These are phyloP conservation scores for Cryptus armator DNA, from an alignment of 2,888 invertebrate genomes.

Conservation along the genomic window DNA sequence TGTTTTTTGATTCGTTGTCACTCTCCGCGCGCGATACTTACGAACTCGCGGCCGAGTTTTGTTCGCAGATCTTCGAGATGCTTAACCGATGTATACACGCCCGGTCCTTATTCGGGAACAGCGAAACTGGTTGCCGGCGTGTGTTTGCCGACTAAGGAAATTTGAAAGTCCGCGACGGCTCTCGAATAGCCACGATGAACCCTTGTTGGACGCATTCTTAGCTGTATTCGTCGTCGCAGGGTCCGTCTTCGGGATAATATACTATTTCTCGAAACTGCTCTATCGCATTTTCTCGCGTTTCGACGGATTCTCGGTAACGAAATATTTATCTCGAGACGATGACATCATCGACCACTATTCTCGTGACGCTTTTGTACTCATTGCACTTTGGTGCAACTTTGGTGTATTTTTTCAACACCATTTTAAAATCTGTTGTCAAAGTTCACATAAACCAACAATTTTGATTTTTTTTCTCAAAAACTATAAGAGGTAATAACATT, in stretches of 20 bases:
- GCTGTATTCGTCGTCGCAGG: constrained; percentile 30
- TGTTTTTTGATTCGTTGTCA: constrained; percentile 41
- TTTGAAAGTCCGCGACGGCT: constrained; percentile 68
- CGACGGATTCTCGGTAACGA: background rate
- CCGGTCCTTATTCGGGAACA: constrained; percentile 67
- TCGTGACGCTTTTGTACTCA: background rate
- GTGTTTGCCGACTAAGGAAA: constrained; percentile 70
- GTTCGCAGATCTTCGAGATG: constrained; percentile 47
- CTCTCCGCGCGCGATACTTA: constrained; percentile 1
- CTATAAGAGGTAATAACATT: no score
- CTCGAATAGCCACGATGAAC: constrained; percentile 42
- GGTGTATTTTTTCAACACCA: no score
- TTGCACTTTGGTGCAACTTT: background rate
- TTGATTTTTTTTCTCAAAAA: no score
- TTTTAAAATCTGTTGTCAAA: no score
- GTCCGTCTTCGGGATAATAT: background rate
- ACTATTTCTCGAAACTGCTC: background rate
- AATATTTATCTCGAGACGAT: background rate
- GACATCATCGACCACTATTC: background rate
- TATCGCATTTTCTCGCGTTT: constrained; percentile 4
- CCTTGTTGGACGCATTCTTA: constrained; percentile 62
- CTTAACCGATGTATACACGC: constrained; percentile 21
- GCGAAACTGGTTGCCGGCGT: constrained; percentile 68
- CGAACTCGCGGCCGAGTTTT: constrained; percentile 9
- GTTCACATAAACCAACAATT: no score